Base-by-base conservation (phyloP, 2,113 vertebrate species). In the Puffinus mauretanicus region DNA sequence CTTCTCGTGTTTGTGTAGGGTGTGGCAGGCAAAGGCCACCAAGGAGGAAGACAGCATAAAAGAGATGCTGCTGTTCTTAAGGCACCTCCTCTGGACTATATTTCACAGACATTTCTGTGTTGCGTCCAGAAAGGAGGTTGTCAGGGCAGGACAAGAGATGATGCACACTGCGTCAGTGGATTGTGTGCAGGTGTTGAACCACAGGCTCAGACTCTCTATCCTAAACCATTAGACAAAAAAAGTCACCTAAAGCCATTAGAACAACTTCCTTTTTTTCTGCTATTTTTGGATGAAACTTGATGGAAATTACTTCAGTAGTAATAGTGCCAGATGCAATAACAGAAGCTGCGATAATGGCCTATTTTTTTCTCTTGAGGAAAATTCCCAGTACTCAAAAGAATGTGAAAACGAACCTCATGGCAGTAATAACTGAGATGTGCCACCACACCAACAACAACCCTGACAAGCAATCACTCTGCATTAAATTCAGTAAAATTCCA, bases 401-500 rank as follows among this genome's bases (percentile, higher is more conserved):
- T 57, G 94, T 92, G 92, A 86, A 86, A 95, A 90, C 2, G 11
- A 92, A 90, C 60, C 82, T 92, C 76, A 88, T 93, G 86, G 26
- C 82, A 90, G 67, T 81, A 94, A 93, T 84, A 93, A 93, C 69
- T 61, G 73, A 87, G 64, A 87, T 79, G 19, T 94, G n/a, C 42
- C 69, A 86, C 72, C 51, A 52, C 25, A 38, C 38, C 52, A 95
- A 22, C 79, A 93, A 34, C 55, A 90, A 10, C 12, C 29, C 60
- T 86, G 90, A 93, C 79, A 97, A 95, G 60, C 20, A 77, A 78
- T 93, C 85, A 66, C 55, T 93, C 58, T 58, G 40, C 24, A 90
- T 90, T 86, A 81, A 29, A 55, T 66, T 82, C 76, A 88, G 82
- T 80, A 85, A 81, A 92, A 88, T 92, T 94, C 82, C 92, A 94